Conservation (phyloP, 1,140 invertebrate genomes). For the Amyelois transitella region DNA sequence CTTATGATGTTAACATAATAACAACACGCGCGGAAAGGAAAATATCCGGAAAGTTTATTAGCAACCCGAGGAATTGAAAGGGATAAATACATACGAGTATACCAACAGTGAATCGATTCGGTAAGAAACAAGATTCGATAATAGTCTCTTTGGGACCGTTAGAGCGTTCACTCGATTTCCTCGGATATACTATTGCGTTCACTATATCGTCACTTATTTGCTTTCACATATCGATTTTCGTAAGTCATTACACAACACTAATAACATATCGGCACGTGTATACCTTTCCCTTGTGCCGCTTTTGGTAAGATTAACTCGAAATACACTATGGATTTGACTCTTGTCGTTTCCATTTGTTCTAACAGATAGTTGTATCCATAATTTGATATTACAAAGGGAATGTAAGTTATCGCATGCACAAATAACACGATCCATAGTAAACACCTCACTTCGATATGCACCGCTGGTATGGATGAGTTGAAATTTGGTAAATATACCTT, state of each 20-base stretch:
- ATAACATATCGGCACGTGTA: constrained; percentile 20
- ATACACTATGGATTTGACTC: constrained; percentile 13
- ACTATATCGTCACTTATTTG: constrained; percentile 28
- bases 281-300: constrained; percentile 3
- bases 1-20: background rate
- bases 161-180: constrained; percentile 35
- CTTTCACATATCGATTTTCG: constrained; percentile 25
- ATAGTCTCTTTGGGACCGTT: constrained; percentile 37
- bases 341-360: background rate
- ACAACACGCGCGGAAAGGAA: background rate
- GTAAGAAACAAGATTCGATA: constrained; percentile 29
- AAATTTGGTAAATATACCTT: constrained; percentile 47
- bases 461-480: constrained; percentile 72
- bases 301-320: background rate
- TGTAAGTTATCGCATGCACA: constrained; percentile 8
- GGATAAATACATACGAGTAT: constrained; percentile 6
- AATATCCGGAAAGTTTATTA: constrained; percentile 6
- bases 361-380: background rate
- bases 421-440: constrained; percentile 12
- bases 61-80: background rate
- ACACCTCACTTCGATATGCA: constrained; percentile 64
- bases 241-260: constrained; percentile 41
- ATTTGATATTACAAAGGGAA: background rate
- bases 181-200: constrained; percentile 21
- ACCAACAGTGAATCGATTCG: constrained; percentile 14